Evolutionary conservation across 2,113 vertebrate species (phyloP).

Genomic region (Mixornis gularis): DNA sequence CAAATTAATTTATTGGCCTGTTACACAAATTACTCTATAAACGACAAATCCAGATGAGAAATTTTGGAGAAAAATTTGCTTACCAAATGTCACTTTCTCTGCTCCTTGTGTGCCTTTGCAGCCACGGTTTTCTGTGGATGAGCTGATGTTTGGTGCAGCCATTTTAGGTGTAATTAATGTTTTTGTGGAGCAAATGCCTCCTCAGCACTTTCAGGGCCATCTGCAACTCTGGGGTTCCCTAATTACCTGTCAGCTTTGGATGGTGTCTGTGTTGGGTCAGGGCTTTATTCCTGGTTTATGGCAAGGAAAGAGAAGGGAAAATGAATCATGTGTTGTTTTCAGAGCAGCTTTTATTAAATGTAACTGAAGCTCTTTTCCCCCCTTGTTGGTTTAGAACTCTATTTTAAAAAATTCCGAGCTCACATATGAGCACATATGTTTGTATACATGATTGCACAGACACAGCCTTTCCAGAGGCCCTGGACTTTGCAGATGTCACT

Average conservation of each 20-base stretch:
- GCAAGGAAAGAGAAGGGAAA: not conserved
- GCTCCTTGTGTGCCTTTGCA: not conserved
- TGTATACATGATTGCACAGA: not conserved
- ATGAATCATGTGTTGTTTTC: not conserved
- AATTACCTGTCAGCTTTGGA: not conserved
- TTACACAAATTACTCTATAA: not conserved
- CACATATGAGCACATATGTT: not conserved
- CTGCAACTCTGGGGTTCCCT: not conserved
- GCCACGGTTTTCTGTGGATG: not conserved
- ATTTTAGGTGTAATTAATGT: not conserved
- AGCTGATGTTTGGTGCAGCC: not conserved
- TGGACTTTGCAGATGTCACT: not conserved
- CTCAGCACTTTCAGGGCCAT: not conserved
- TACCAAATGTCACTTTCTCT: not conserved
- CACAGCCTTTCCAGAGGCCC: not conserved
- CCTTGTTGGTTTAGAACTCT: not conserved
- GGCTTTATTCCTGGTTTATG: not conserved
- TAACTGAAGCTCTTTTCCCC: not conserved
- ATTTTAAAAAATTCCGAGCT: not conserved
- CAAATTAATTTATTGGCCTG: not conserved
- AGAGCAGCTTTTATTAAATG: not conserved
- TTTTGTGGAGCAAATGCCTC: not conserved
- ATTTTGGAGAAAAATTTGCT: not conserved
- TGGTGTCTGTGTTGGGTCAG: not conserved
- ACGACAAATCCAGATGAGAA: not conserved